phyloP scores from a whole-genome alignment of 2,888 invertebrate species.

The Brachyopa scutellaris region DNA sequence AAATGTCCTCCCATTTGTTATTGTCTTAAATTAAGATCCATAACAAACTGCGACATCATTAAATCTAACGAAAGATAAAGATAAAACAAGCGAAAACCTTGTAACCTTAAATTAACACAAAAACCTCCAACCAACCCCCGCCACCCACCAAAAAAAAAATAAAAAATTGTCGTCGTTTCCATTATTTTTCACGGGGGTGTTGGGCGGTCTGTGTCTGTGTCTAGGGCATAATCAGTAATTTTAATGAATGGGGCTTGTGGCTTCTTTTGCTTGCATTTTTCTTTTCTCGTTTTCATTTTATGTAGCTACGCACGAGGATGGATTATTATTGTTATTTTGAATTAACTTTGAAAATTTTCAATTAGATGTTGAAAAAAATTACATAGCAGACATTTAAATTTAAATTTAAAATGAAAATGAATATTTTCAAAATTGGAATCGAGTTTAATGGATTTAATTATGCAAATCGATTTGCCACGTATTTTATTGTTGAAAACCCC shows the following conservation, averaged over 20 bases:
- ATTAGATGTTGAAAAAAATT: too few relatives aligned
- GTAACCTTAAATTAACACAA: neutral
- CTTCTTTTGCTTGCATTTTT: neutral
- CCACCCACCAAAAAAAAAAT: too few relatives aligned
- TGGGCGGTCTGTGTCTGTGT: too few relatives aligned
- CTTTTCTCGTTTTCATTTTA: neutral
- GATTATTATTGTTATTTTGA: neutral
- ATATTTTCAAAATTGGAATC: slow-evolving; percentile 2
- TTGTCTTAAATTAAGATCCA: neutral
- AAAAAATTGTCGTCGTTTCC: too few relatives aligned
- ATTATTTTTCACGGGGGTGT: too few relatives aligned
- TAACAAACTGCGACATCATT: slow-evolving; percentile 11
- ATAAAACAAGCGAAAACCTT: neutral
- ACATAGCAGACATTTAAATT: too few relatives aligned
- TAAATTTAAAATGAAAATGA: neutral
- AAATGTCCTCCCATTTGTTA: neutral
- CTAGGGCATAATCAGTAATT: neutral
- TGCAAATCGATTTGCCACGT: neutral
- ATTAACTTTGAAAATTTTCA: neutral
- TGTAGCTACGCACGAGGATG: neutral
- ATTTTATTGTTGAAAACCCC: neutral
- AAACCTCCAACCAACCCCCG: too few relatives aligned
- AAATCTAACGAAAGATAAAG: neutral
- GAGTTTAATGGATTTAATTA: slow-evolving; percentile 13
- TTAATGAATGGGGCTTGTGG: neutral